These are phyloP conservation scores for Lytechinus variegatus DNA, from an alignment of 35 echinoderm and acorn worm species.

Conservation along the genomic window DNA sequence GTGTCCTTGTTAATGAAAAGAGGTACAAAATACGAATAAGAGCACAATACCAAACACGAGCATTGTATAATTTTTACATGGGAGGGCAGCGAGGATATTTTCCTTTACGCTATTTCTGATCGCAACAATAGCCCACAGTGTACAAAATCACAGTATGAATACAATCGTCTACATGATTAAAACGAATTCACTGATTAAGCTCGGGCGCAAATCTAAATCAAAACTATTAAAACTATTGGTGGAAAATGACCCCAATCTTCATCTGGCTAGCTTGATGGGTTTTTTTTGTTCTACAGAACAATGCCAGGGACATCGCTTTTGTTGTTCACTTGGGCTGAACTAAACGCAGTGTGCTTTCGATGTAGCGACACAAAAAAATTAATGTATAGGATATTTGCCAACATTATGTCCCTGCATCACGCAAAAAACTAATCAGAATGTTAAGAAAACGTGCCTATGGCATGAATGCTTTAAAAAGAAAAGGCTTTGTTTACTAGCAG, in stretches of 20 bases:
- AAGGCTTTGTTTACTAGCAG: not conserved
- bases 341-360: not conserved
- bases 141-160: constrained; percentile 13
- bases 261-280: not conserved
- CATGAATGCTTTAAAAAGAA: not conserved
- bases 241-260: not conserved
- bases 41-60: not conserved
- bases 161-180: not conserved
- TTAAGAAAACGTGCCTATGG: not conserved
- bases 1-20: not conserved
- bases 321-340: not conserved
- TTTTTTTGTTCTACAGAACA: not conserved
- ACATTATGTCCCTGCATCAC: not conserved
- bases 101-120: not conserved
- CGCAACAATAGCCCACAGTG: not conserved
- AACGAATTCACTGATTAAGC: not conserved
- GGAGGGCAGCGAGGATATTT: not conserved
- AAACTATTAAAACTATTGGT: not conserved
- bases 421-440: not conserved
- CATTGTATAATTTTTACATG: constrained; percentile 7
- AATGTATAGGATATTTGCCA: not conserved
- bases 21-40: not conserved
- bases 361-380: not conserved
- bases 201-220: not conserved
- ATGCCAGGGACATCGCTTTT: not conserved